Evolutionary conservation across 1,140 invertebrate species (phyloP).

Genomic region (Drosophila leontia): DNA sequence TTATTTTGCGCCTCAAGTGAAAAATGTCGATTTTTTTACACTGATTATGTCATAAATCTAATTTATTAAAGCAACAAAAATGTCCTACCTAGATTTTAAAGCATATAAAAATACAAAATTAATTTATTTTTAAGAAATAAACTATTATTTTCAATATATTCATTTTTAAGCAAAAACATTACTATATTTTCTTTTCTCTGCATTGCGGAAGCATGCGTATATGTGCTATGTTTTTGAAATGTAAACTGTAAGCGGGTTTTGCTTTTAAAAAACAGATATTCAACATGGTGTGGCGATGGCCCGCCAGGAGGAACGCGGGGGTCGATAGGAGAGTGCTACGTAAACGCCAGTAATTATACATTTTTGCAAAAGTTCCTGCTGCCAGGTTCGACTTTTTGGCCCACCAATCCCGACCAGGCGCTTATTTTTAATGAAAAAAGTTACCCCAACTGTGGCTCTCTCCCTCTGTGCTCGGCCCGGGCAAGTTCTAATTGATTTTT

Average conservation of each 20-base stretch:
- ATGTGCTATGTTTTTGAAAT: conserved; percentile 47
- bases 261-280: conserved; percentile 59
- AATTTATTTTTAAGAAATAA: not conserved
- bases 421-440: conserved; percentile 68
- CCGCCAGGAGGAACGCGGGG: not conserved
- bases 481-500: conserved; percentile 66
- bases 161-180: not conserved
- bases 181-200: not conserved
- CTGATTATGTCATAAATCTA: no score
- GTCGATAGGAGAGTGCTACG: conserved; percentile 23
- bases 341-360: conserved; percentile 65
- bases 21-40: no score
- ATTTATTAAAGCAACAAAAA: not conserved
- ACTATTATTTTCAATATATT: no score
- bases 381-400: conserved; percentile 42
- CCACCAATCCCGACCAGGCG: conserved; percentile 46
- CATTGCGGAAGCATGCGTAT: conserved; percentile 16
- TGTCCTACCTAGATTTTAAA: not conserved
- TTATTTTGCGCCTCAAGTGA: no score
- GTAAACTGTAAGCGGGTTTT: conserved; percentile 60
- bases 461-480: conserved; percentile 25
- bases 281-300: conserved; percentile 27
- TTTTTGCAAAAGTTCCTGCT: conserved; percentile 51
- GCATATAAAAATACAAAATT: not conserved
- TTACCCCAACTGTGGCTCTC: conserved; percentile 34